Evolutionary conservation across 2,797 vertebrate genomes (phyloP).

Genomic region (Enteromius viviparus): DNA sequence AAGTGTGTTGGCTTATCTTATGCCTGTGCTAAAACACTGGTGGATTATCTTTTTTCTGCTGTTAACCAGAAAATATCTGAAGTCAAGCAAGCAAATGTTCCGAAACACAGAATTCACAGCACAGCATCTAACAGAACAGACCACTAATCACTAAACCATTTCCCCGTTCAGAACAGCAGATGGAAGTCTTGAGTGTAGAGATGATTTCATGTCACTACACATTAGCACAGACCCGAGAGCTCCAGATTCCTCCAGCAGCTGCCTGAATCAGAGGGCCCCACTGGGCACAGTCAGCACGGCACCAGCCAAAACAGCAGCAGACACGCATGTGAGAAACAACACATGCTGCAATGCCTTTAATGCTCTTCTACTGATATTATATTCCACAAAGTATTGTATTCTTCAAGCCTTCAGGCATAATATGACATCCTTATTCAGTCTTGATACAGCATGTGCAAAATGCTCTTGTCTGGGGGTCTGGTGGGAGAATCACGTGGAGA

Average conservation of each 20-base stretch:
- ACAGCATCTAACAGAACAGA: constrained; percentile 7
- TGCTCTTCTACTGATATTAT: constrained; percentile 8
- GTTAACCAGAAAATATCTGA: neutral
- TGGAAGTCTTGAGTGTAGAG: constrained; percentile 63
- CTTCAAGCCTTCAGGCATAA: constrained; percentile 5
- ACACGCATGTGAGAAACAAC: neutral
- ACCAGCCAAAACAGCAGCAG: constrained; percentile 63
- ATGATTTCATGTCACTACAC: constrained; percentile 68
- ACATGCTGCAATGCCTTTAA: neutral
- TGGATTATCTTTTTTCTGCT: neutral
- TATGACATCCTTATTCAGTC: neutral
- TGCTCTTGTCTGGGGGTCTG: neutral
- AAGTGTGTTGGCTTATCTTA: neutral
- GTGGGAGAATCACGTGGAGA: neutral
- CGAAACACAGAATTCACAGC: neutral
- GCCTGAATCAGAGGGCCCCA: constrained; percentile 60
- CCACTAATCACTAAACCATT: constrained; percentile 49
- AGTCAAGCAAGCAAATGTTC: neutral
- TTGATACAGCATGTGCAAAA: constrained; percentile 3
- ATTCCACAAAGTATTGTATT: neutral
- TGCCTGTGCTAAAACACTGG: neutral
- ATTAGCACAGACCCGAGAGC: constrained; percentile 66
- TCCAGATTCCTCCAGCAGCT: constrained; percentile 50
- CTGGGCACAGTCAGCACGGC: constrained; percentile 25
- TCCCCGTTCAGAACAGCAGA: constrained; percentile 64